Base-by-base conservation (phyloP, 2,888 invertebrate genomes). In the Globia sparganii region DNA sequence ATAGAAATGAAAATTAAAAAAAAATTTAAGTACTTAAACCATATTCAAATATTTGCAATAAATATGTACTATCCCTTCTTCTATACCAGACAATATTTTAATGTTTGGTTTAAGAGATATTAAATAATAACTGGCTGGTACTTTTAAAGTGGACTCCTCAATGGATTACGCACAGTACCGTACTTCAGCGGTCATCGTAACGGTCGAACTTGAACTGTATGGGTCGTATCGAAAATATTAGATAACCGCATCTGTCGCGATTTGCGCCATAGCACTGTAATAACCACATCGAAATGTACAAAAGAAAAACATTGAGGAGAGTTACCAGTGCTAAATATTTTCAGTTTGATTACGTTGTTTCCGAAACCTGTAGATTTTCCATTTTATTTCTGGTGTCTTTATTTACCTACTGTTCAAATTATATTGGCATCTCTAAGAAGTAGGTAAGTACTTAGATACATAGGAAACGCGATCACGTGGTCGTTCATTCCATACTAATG, bases 171-270 rank as follows among this genome's bases (percentile, higher is more conserved):
- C 15, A 70, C 83, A 69, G 18, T 34, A 46, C 18, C 37, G 31
- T 49, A 66, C 58, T 77, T 66, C 78, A 31, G 25, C 49, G 28
- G 43, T n/a, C 66, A 78, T 58, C 31, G 56, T 75, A 61, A 58
- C 15, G 62, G 15, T 1, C 15, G 79, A 80, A 83, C 78, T 80
- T 83, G 80, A 80, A 78, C 70, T 71, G 59, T 43, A 67, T 62
- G 40, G 49, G 56, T 40, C 11, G 4, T 77, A 49, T 49, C 5
- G 46, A 15, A 31, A 40, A 21, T 43, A 34, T 81, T 64, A 34
- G 25, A 31, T 70, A 56, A 37, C 53, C 25, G 18, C 53, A 77
- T 66, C 15, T 28, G 62, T 67, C 70, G 61, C 69, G 77, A 62
- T 53, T 72, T 53, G 43, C 53, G 31, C 15, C 46, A 61, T 4